Percentiles rank a stretch among this genome's conserved stretches.
phyloP scores from a whole-genome alignment of 2,113 vertebrate species.

The Ceyx melanurus region DNA sequence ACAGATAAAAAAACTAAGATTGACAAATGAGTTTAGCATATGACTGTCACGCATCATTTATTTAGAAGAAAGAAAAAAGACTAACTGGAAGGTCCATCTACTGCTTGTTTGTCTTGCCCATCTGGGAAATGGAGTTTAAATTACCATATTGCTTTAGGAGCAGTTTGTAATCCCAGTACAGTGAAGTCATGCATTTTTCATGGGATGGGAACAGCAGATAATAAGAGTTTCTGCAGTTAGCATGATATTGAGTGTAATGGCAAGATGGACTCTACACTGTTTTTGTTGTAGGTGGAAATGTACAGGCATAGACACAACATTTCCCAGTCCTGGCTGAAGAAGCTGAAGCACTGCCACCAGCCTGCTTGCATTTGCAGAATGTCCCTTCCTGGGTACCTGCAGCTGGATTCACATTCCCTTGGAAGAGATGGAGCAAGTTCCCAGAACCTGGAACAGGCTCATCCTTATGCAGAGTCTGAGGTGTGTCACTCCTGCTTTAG shows the following conservation, averaged over 20 bases:
- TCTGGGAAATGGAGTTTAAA: slow-evolving; percentile 55
- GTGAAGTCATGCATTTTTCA: not conserved
- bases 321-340: not conserved
- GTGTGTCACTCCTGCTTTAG: not conserved
- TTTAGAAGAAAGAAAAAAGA: not conserved
- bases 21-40: slow-evolving; percentile 45
- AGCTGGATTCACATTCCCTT: not conserved
- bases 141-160: not conserved
- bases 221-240: not conserved
- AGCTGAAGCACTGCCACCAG: not conserved
- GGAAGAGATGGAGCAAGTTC: not conserved
- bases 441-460: not conserved
- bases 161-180: slow-evolving; percentile 9
- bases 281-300: not conserved
- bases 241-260: not conserved
- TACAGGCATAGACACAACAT: not conserved
- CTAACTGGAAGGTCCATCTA: slow-evolving; percentile 35
- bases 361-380: not conserved
- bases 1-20: slow-evolving; percentile 31
- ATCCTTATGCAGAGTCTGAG: not conserved
- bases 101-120: not conserved
- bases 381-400: not conserved
- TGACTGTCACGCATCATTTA: not conserved
- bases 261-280: not conserved
- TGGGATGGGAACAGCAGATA: not conserved